Evolutionary conservation across 2,888 invertebrate genomes (phyloP).

Genomic region (Lasioglossum villosulum): DNA sequence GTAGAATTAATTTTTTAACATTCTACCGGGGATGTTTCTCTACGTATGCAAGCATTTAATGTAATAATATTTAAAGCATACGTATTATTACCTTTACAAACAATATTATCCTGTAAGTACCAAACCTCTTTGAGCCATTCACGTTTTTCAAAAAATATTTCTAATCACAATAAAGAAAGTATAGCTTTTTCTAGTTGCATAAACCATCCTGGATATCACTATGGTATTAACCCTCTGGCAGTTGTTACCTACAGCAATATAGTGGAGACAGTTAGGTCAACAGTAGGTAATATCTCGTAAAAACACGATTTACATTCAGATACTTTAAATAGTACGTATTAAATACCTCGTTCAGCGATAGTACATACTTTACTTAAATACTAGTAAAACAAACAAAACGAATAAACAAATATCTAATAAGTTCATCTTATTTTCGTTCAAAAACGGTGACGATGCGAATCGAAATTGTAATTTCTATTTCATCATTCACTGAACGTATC

Average conservation of each 20-base stretch:
- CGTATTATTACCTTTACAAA: not conserved
- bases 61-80: not conserved
- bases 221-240: slow-evolving; percentile 9
- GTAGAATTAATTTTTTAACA: not conserved
- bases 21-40: not conserved
- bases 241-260: slow-evolving; percentile 2
- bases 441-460: not conserved
- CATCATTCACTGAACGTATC: not conserved
- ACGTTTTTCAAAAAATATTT: not conserved
- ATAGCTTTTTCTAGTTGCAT: not conserved
- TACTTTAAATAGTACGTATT: not conserved
- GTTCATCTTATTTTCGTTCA: not conserved
- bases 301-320: slow-evolving; percentile 9
- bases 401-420: slow-evolving; percentile 4
- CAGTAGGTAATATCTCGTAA: slow-evolving; percentile 10
- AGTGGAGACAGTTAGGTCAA: not conserved
- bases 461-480: not conserved
- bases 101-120: not conserved
- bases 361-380: not conserved
- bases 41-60: not conserved
- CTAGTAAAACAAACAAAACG: not conserved
- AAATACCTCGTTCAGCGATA: not conserved
- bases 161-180: not conserved
- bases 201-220: slow-evolving; percentile 2
- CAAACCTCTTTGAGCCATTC: not conserved